phyloP scores from a whole-genome alignment of 2,888 invertebrate species.

The Cotesia congregata region DNA sequence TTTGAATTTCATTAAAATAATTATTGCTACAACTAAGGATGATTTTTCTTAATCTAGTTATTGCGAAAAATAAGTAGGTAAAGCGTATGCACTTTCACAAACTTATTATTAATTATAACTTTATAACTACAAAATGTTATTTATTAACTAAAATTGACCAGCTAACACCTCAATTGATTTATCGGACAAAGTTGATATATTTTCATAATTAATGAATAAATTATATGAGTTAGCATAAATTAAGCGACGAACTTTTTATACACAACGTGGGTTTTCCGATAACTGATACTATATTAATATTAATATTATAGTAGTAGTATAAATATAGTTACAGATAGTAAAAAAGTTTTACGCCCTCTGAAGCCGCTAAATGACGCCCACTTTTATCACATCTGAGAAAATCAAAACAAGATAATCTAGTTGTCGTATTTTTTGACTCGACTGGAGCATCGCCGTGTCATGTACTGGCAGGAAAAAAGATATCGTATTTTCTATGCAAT shows the following conservation, averaged over 20 bases:
- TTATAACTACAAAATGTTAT: background rate
- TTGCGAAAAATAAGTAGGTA: too few species aligned
- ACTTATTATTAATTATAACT: background rate
- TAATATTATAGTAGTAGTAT: conserved; percentile 27
- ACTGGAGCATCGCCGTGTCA: background rate
- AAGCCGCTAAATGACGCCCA: conserved; percentile 32
- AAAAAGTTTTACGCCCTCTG: conserved; percentile 34
- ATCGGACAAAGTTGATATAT: background rate
- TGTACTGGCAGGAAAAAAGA: background rate
- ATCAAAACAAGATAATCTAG: conserved; percentile 15
- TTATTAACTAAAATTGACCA: background rate
- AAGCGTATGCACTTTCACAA: too few species aligned
- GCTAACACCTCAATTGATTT: background rate
- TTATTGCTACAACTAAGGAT: too few species aligned
- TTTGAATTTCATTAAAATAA: too few species aligned
- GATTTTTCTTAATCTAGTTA: too few species aligned
- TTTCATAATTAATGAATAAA: background rate
- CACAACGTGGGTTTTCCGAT: background rate
- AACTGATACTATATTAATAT: background rate
- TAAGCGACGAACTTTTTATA: background rate
- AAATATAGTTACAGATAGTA: conserved; percentile 33
- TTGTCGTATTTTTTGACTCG: conserved; percentile 10
- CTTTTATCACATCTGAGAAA: conserved; percentile 25
- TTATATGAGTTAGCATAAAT: background rate
- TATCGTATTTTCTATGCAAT: conserved; percentile 26